Evolutionary conservation across 2,113 vertebrate genomes (phyloP).

Genomic region (Mixornis gularis): DNA sequence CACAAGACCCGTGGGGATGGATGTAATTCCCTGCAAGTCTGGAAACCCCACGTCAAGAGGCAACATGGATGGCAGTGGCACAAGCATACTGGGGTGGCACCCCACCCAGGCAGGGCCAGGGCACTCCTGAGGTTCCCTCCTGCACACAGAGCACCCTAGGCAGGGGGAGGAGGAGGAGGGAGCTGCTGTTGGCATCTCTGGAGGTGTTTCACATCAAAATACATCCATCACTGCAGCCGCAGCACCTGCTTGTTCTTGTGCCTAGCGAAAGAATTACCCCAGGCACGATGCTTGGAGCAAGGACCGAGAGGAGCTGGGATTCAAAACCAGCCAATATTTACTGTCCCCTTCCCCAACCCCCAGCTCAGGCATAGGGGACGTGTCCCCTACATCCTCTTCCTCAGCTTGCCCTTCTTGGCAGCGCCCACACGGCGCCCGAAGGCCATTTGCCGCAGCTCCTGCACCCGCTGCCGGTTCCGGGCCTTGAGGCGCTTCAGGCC

Average conservation of each 20-base stretch:
- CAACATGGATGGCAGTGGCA: accelerated
- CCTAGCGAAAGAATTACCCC: background rate
- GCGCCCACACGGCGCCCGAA: constrained; percentile 74
- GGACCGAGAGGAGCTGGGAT: background rate
- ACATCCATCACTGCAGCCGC: accelerated
- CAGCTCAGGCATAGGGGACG: accelerated
- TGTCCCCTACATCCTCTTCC: constrained; percentile 76
- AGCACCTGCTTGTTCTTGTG: accelerated
- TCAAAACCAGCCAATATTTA: background rate
- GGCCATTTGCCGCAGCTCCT: constrained; percentile 80
- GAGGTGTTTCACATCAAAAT: background rate
- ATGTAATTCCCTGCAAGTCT: background rate
- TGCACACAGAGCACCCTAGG: background rate
- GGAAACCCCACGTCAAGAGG: accelerated
- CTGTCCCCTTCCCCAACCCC: background rate
- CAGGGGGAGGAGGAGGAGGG: accelerated
- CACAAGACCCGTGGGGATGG: background rate
- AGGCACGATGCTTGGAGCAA: accelerated
- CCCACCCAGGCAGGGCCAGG: accelerated
- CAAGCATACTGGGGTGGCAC: background rate
- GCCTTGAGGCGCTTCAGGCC: constrained; percentile 78
- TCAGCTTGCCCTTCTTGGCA: constrained; percentile 88
- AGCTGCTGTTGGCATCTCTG: background rate
- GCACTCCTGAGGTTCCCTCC: accelerated
- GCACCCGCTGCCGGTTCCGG: constrained; percentile 69